phyloP scores from a whole-genome alignment of 2,113 vertebrate species.

The Centropus bengalensis region DNA sequence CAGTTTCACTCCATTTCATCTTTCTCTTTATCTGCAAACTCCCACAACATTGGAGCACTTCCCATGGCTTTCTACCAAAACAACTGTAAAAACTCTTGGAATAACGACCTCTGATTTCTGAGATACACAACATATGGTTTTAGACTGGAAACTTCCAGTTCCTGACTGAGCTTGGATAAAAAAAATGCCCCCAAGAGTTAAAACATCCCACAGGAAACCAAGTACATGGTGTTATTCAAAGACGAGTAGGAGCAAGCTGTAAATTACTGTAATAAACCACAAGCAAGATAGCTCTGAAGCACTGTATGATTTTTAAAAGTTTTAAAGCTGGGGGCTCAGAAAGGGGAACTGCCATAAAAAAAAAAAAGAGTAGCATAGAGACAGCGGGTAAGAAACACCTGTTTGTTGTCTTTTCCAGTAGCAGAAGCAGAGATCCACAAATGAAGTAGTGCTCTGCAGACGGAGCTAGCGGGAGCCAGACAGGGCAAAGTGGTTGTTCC shows the following conservation, averaged over 20 bases:
- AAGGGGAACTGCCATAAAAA: not conserved
- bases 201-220: not conserved
- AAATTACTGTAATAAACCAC: not conserved
- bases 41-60: not conserved
- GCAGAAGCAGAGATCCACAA: not conserved
- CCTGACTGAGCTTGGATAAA: not conserved
- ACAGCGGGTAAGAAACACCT: not conserved
- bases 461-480: not conserved
- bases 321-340: not conserved
- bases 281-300: not conserved
- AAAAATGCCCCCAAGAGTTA: not conserved
- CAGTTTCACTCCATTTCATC: not conserved
- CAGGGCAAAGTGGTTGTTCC: not conserved
- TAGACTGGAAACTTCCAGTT: not conserved
- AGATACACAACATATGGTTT: not conserved
- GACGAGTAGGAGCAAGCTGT: not conserved
- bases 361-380: not conserved
- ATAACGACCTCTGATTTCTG: not conserved
- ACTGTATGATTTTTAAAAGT: not conserved
- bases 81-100: not conserved
- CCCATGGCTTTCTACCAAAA: conserved; percentile 9
- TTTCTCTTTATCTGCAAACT: conserved; percentile 16
- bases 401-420: not conserved
- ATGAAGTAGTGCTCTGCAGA: not conserved
- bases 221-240: not conserved